Evolutionary conservation across 2,113 vertebrate species (phyloP).

Genomic region (Urocitellus parryii): DNA sequence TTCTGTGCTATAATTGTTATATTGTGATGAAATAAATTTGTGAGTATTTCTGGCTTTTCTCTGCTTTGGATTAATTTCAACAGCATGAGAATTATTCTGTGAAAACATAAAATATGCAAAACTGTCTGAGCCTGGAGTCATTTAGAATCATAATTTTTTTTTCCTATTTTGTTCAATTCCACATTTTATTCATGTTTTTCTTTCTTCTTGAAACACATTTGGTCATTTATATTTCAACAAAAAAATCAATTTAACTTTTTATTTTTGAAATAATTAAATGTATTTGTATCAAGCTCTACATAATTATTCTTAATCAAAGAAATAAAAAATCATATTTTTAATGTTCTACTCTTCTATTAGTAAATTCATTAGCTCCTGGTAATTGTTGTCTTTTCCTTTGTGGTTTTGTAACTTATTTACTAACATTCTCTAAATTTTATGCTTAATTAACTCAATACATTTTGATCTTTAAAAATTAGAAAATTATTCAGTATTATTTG

Average conservation of each 20-base stretch:
- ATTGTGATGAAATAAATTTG: constrained; percentile 15
- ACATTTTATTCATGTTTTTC: constrained; percentile 40
- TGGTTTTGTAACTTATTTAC: not conserved
- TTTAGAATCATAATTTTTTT: not conserved
- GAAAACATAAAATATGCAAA: constrained; percentile 51
- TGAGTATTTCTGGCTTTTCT: constrained; percentile 31
- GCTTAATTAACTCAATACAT: constrained; percentile 20
- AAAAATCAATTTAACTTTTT: not conserved
- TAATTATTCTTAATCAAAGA: not conserved
- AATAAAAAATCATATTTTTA: not conserved
- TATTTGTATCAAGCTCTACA: not conserved
- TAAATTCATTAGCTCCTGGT: not conserved
- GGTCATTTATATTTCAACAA: not conserved
- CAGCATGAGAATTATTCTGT: not conserved
- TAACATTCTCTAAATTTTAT: not conserved
- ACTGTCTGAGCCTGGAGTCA: not conserved
- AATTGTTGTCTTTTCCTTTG: not conserved
- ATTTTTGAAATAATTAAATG: not conserved
- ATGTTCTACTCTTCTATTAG: not conserved
- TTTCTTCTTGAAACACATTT: not conserved
- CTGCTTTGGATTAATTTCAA: constrained; percentile 36
- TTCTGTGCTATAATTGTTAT: not conserved
- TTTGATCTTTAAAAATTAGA: not conserved
- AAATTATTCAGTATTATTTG: not conserved
- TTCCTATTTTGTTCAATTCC: constrained; percentile 40